Evolutionary conservation across 2,113 vertebrate species (phyloP).

Genomic region (Arenaria interpres): DNA sequence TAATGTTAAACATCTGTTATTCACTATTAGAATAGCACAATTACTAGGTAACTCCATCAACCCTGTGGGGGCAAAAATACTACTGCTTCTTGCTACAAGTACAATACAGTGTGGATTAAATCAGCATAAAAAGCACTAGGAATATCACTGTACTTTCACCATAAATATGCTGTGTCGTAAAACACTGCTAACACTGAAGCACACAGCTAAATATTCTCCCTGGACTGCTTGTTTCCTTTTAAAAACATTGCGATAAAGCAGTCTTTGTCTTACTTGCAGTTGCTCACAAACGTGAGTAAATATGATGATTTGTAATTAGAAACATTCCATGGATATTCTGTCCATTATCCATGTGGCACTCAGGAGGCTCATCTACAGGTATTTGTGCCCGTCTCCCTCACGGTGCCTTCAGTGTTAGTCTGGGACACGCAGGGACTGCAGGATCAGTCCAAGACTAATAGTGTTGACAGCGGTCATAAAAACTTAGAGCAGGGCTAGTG

Average conservation of each 20-base stretch:
- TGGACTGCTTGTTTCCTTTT: constrained; percentile 41
- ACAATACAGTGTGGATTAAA: constrained; percentile 24
- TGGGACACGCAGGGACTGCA: neutral
- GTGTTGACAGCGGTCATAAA: neutral
- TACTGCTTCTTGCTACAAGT: neutral
- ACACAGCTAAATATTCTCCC: neutral
- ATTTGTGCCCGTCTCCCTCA: neutral
- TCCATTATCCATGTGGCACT: neutral
- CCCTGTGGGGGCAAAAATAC: neutral
- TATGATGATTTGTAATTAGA: neutral
- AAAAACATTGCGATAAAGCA: neutral
- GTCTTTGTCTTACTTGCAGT: neutral
- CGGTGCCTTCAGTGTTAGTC: neutral
- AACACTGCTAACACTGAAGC: neutral
- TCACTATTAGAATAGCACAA: neutral
- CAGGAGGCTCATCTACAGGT: neutral
- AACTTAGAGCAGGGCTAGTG: neutral
- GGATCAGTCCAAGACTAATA: neutral
- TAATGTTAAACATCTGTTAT: neutral
- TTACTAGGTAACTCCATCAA: neutral
- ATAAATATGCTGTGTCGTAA: neutral
- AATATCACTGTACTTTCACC: neutral
- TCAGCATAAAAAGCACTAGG: neutral
- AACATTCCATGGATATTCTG: neutral
- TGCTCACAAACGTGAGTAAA: neutral